Conservation (phyloP, 2,113 vertebrate species). For the Pelecanoides urinatrix region DNA sequence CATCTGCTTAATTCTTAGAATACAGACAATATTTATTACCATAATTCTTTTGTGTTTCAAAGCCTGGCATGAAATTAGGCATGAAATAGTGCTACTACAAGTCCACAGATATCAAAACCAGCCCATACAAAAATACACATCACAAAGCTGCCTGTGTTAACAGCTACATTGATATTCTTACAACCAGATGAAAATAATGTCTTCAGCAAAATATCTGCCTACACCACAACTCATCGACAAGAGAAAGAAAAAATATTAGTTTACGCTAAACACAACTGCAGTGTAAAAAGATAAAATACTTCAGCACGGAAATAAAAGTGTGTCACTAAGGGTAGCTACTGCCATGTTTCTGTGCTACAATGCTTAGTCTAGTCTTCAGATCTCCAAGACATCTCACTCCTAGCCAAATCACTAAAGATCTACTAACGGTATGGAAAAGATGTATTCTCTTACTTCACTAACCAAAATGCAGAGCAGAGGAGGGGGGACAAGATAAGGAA, state of each 20-base stretch:
- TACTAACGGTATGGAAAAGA: neutral
- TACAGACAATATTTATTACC: neutral
- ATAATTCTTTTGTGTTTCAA: constrained; percentile 4
- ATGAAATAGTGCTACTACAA: neutral
- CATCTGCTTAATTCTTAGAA: neutral
- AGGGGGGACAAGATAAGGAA: neutral
- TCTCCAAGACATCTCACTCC: neutral
- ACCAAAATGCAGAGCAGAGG: neutral
- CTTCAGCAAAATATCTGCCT: neutral
- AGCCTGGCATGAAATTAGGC: neutral
- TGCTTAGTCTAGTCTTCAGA: neutral
- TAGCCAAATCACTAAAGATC: neutral
- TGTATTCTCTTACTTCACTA: neutral
- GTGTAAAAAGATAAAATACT: neutral
- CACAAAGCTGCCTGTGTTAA: neutral
- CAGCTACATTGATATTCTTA: neutral
- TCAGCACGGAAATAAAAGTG: neutral
- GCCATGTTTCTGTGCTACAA: neutral
- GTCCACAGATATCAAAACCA: neutral
- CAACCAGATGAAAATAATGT: neutral
- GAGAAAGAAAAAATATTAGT: neutral
- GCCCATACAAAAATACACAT: neutral
- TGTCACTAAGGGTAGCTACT: neutral
- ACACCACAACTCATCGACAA: neutral
- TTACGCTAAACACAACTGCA: neutral